Percentiles rank a stretch among this genome's conserved stretches.
Conservation (phyloP, 2,113 vertebrate species). For the rabbit (Oryctolagus cuniculus) region mOryCun1.1 NC_091440.1:54111501-54112000, state of each 20-base stretch:
- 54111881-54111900: slow-evolving; percentile 12
- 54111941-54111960: background rate
- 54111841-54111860: background rate
- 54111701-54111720: background rate
- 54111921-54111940: background rate
- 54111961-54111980: background rate
- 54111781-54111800: background rate
- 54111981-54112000: background rate
- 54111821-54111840: background rate
- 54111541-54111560: background rate
- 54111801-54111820: background rate
- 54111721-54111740: background rate
- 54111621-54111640: background rate
- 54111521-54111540: background rate
- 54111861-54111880: background rate
- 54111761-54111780: background rate
- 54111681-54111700: background rate
- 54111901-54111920: background rate
- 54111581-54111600: background rate
- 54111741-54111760: slow-evolving; percentile 28
- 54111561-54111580: background rate
- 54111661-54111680: background rate
- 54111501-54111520: background rate
- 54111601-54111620: background rate
- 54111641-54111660: background rate